These are phyloP conservation scores for Galleria mellonella DNA, from an alignment of 1,140 invertebrate genomes.

Conservation along the genomic window DNA sequence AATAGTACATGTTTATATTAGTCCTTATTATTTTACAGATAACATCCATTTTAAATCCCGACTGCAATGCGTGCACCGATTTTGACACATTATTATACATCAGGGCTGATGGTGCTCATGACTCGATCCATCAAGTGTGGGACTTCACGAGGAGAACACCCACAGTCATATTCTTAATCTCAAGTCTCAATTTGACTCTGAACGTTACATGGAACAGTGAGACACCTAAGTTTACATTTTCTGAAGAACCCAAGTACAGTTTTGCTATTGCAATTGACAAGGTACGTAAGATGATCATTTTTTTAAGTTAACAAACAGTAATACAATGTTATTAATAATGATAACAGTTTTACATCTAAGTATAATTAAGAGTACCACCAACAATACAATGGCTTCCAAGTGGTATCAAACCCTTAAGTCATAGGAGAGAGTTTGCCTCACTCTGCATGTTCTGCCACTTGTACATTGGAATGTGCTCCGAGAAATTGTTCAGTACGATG, in stretches of 20 bases:
- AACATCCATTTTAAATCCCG: constrained; percentile 45
- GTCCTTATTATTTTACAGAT: no score
- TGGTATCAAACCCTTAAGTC: no score
- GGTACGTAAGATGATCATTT: constrained; percentile 61
- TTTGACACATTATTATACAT: constrained; percentile 68
- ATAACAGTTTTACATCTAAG: no score
- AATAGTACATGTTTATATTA: no score
- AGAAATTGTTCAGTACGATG: no score
- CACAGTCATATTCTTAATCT: constrained; percentile 69
- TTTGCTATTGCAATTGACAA: constrained; percentile 75
- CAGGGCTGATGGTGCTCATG: constrained; percentile 64
- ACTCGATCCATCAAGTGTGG: constrained; percentile 78
- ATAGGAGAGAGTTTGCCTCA: no score
- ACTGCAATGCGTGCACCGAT: constrained; percentile 31
- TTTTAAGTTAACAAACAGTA: no score
- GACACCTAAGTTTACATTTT: constrained; percentile 52
- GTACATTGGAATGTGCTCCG: no score
- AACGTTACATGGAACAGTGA: constrained; percentile 65
- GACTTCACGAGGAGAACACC: constrained; percentile 74
- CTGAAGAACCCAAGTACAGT: constrained; percentile 66
- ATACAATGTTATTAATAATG: no score
- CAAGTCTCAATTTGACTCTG: constrained; percentile 53
- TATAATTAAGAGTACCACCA: no score
- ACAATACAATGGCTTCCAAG: no score
- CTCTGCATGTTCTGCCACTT: no score